Base-by-base conservation (phyloP, 2,113 vertebrate genomes). In the Neolamprologus sp. region DNA sequence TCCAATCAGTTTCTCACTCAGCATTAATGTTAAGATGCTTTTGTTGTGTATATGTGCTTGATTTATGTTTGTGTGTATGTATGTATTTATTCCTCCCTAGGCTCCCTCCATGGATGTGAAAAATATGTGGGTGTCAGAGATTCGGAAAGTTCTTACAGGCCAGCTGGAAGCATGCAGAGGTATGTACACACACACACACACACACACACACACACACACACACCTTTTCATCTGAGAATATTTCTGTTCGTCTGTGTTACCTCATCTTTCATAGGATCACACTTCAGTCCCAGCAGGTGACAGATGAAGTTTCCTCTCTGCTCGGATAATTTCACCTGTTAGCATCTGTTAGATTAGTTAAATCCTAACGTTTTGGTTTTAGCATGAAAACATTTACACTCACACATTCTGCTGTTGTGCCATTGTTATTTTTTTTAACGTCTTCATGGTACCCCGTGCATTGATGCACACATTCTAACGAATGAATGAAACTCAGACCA, bases 101-200 rank as follows among this genome's bases (percentile, higher is more conserved):
- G 98, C 98, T 87, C 95, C 98, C 68, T 98, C 98, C 16, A 97
- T 99, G 95, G 98, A 98, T 88, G 95, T 98, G 95, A 99, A 98
- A 94, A 98, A 97, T 92, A 97, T 96, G 33, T 99, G 98, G 98
- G 98, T 99, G 95, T 98, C 98, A 54, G 97, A 99, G 95, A 98
- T 99, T 92, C 97, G 97, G 81, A 98, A 98, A 96, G 98, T 99
- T 86, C 94, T 99, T 89, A 97, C 97, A 7, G 97, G 98, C 87
- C 98, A 98, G 86, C 97, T 98, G 71, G 97, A 97, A 94, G 97
- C 97, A 7, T 97, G 97, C 91, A 97, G 97, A 98, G 98, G 98
- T 99, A 45, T 26, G 13, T 1, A 93, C 2, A 4, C 47, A 57
- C 31, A 45, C 82, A 53, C 37, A 47, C 45, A 2, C 45, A 16